These are phyloP conservation scores for Clytia hemisphaerica DNA, from an alignment of 30 jellyfish, hydroid and myxozoan species.

Conservation along the genomic window DNA sequence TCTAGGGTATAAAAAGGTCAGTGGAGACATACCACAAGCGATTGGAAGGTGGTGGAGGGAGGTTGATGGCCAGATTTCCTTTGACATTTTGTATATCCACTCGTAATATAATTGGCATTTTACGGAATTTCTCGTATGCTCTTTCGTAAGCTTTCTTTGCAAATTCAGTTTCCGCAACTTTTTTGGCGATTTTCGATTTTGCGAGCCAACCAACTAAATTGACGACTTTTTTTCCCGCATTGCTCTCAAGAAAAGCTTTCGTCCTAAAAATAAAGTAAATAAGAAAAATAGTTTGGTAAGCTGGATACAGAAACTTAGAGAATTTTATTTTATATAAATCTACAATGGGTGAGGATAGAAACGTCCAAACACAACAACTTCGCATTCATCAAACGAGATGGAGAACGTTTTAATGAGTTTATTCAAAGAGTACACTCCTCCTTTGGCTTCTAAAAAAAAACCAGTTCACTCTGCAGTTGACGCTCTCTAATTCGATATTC, in stretches of 20 bases:
- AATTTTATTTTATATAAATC: too few relatives aligned
- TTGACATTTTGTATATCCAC: conserved; percentile 89
- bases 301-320: too few relatives aligned
- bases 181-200: conserved; percentile 80
- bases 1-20: too few relatives aligned
- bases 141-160: conserved; percentile 93
- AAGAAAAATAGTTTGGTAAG: too few relatives aligned
- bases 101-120: conserved; percentile 79
- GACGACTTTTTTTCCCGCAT: conserved; percentile 82
- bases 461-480: too few relatives aligned
- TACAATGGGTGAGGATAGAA: too few relatives aligned
- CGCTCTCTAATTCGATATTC: too few relatives aligned
- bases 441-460: too few relatives aligned
- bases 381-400: too few relatives aligned
- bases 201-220: conserved; percentile 97
- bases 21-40: conserved; percentile 80
- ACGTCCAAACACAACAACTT: too few relatives aligned
- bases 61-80: conserved; percentile 95
- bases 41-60: conserved; percentile 99
- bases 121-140: conserved; percentile 90
- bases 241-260: conserved; percentile 83
- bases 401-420: too few relatives aligned
- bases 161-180: conserved; percentile 90
- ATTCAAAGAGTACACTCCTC: too few relatives aligned
- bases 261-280: conserved; percentile 30